A percentile compares a stretch with the other conserved stretches of the same genome.
Conservation (phyloP, 2,888 invertebrate genomes). For the Melikaiella ostensackeni region DNA sequence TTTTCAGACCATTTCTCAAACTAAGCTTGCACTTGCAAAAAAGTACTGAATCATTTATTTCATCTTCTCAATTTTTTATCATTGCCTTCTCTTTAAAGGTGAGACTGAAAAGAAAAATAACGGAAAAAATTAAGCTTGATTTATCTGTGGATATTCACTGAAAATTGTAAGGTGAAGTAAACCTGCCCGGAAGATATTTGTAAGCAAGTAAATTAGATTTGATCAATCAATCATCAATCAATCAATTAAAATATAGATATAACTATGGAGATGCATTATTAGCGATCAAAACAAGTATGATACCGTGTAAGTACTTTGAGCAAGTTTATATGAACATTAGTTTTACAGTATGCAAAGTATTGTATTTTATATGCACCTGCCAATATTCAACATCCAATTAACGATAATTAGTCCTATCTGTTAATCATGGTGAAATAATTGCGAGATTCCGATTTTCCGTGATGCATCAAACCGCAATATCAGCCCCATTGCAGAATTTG, state of each 20-base stretch:
- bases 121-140: neutral
- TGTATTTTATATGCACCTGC: neutral
- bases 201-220: neutral
- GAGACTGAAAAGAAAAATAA: neutral
- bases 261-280: neutral
- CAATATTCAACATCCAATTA: neutral
- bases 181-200: neutral
- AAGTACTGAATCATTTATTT: neutral
- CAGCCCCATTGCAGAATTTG: neutral
- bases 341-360: neutral
- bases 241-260: neutral
- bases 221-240: no score
- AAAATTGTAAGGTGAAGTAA: neutral
- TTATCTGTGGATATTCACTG: neutral
- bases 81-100: neutral
- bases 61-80: conserved; percentile 1
- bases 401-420: neutral
- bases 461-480: neutral
- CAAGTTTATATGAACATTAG: neutral
- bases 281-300: neutral
- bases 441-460: no score
- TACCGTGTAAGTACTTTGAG: neutral
- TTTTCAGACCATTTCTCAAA: conserved; percentile 9
- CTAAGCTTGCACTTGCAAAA: neutral
- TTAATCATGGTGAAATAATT: no score